Base-by-base conservation (phyloP, 1,140 invertebrate species). In the Drosophila lacertosa region DNA sequence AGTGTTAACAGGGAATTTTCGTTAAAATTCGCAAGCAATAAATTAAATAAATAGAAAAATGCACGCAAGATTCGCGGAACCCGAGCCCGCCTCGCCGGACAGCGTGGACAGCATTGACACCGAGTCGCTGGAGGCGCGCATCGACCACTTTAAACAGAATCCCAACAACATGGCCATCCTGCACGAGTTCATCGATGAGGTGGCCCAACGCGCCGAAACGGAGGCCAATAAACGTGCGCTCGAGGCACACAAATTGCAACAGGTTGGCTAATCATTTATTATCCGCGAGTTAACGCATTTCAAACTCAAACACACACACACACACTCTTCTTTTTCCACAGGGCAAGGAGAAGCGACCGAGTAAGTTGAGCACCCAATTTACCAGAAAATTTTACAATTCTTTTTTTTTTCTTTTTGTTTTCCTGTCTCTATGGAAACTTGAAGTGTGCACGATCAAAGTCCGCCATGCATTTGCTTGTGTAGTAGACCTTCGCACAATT, bases 11-110 rank as follows among this genome's bases (percentile, higher is more conserved):
- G 29, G 16, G 44, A 72, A 54, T 18, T 64, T 18, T 40, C 9
- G 9, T 26, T 51, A 7, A 44, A 44, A 40, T 66, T 65, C 57
- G 9, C 7, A 32, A 42, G 7, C 11, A 42, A 18, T 11, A 15
- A 26, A 24, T 44, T 18, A 29, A 16, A 48, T 37, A 9, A 22
- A 42, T n/a, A 9, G 5, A 42, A 83, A 76, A 74, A 91, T 91
- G 89, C 86, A 88, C 24, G 89, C 89, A n/a, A 82, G 88, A 67
- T 91, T 91, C 60, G 89, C 89, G 67, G 84, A 89, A 45, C 74
- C 82, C 18, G 79, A 89, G 50, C 81, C 86, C 37, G 66, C 74
- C 60, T 89, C 81, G 13, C 77, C 77, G 20, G 86, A 89, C 22
- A 73, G 69, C 22, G 64, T 68, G 20, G 68, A 89, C 40, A 58